phyloP scores from a whole-genome alignment of 2,797 vertebrate species.

The Cyclopterus lumpus region DNA sequence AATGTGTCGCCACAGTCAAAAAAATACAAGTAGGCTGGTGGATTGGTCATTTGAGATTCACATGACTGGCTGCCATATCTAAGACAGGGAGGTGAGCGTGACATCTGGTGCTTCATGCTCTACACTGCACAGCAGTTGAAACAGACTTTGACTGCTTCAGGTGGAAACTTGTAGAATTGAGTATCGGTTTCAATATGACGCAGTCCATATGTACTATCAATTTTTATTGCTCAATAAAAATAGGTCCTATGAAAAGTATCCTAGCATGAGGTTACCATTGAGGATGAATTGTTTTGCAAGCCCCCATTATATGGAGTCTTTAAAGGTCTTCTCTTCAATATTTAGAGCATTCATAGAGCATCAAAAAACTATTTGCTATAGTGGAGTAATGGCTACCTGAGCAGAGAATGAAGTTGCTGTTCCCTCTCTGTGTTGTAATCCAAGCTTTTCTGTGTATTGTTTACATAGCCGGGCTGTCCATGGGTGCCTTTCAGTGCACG shows the following conservation, averaged over 20 bases:
- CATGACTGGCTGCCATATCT: constrained; percentile 13
- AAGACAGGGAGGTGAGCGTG: constrained; percentile 3
- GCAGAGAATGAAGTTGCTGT: not conserved
- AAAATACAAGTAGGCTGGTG: constrained; percentile 11
- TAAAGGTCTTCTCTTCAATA: not conserved
- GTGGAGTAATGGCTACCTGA: not conserved
- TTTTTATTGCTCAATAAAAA: not conserved
- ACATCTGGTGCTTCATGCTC: constrained; percentile 1
- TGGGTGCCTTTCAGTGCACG: too few species aligned
- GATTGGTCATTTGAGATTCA: constrained; percentile 31
- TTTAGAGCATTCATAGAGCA: not conserved
- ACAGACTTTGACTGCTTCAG: constrained; percentile 3
- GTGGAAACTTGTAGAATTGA: not conserved
- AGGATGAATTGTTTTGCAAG: not conserved
- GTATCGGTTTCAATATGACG: not conserved
- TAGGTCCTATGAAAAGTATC: not conserved
- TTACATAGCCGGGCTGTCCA: not conserved
- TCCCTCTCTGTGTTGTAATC: not conserved
- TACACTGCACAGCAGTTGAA: not conserved
- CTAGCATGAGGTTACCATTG: not conserved
- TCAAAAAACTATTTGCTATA: not conserved
- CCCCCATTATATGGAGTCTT: not conserved
- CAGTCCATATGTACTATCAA: not conserved
- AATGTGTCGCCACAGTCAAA: constrained; percentile 16
- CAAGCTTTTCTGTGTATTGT: not conserved